Conservation (phyloP, 2,113 vertebrate genomes). For the Paratilapia polleni region DNA sequence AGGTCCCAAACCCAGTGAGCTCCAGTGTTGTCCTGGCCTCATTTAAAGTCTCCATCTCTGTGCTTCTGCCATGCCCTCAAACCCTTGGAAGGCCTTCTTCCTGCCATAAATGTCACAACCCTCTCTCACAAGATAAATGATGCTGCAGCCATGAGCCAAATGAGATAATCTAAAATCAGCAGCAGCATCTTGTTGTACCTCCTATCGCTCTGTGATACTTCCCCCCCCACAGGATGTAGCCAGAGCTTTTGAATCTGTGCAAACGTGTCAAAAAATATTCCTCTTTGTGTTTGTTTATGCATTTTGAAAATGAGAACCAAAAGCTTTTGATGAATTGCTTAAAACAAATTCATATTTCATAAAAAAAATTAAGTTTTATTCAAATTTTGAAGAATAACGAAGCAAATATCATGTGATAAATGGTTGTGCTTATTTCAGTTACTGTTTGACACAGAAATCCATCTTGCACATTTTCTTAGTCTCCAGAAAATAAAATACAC, state of each 20-base stretch:
- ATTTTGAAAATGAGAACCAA: not conserved
- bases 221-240: conserved; percentile 22
- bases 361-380: not conserved
- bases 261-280: conserved; percentile 21
- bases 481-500: not conserved
- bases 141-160: conserved; percentile 53
- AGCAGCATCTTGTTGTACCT: conserved; percentile 52
- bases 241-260: conserved; percentile 27
- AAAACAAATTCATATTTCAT: not conserved
- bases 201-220: conserved; percentile 35
- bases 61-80: conserved; percentile 74
- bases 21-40: conserved; percentile 52
- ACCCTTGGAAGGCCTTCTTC: conserved; percentile 75
- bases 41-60: conserved; percentile 40
- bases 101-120: conserved; percentile 77
- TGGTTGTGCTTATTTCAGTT: not conserved
- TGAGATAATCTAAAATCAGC: conserved; percentile 71
- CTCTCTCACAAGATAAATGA: conserved; percentile 68
- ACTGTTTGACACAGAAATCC: not conserved
- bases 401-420: not conserved
- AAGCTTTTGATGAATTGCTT: not conserved
- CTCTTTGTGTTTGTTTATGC: not conserved
- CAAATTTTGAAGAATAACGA: not conserved
- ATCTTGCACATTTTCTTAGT: not conserved
- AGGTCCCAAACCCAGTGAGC: conserved; percentile 48